Conservation (phyloP, 37 sponge, comb jelly and placozoan species). For the Ianthella basta region DNA sequence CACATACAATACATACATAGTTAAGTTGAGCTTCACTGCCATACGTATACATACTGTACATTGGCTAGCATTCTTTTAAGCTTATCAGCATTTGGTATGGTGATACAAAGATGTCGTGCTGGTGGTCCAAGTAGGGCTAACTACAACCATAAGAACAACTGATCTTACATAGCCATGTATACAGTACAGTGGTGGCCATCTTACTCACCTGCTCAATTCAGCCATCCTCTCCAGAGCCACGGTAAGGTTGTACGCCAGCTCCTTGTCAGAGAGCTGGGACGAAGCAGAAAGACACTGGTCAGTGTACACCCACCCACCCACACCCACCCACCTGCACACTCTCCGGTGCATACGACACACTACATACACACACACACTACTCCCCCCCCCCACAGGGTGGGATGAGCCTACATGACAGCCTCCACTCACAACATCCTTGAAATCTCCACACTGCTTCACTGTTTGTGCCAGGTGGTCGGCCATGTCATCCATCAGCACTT, state of each 20-base stretch:
- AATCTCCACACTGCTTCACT: slow-evolving; percentile 14
- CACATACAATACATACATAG: too few species aligned
- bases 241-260: slow-evolving; percentile 6
- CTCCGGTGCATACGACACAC: too few species aligned
- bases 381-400: not conserved
- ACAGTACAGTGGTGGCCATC: not conserved
- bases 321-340: not conserved
- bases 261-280: not conserved
- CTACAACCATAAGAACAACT: too few species aligned
- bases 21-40: too few species aligned
- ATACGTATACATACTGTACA: too few species aligned
- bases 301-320: not conserved
- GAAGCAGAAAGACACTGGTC: not conserved
- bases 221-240: slow-evolving; percentile 18
- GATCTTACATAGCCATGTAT: slow-evolving; percentile 1
- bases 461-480: slow-evolving; percentile 8
- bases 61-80: too few species aligned
- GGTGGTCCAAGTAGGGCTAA: too few species aligned
- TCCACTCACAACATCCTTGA: not conserved
- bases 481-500: slow-evolving; percentile 23
- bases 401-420: too few species aligned
- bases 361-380: slow-evolving; percentile 6
- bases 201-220: slow-evolving; percentile 15
- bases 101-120: too few species aligned
- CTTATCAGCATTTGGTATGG: too few species aligned